Base-by-base conservation (phyloP, 30 jellyfish, hydroid and myxozoan genomes). In the Turritopsis dohrnii region DNA sequence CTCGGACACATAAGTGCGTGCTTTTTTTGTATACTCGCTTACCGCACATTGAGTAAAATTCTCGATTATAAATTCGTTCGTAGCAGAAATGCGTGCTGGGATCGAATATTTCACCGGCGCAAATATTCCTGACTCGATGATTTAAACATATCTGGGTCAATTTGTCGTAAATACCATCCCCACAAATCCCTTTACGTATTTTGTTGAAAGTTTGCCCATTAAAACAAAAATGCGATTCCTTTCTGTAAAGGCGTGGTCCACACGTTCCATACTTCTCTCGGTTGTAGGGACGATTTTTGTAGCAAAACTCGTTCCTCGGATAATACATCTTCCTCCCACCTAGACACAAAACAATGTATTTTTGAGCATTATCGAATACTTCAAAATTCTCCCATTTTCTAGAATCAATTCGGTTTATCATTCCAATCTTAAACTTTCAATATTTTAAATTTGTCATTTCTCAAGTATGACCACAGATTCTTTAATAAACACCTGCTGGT, bases 41-140 rank as follows among this genome's bases (percentile, higher is more conserved):
- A 20, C 85, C 85, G 29, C 85, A 77, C 71, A 77, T 29, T 1
- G 66, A 60, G 29, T 29, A 77, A 28, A 26, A 26, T 20, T 28
- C 71, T 19, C 71, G 66, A 18, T 60, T 77, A 52, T 77, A 77
- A 29, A 77, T 60, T 29, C 85, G 52, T 24, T 77, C 85, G 73
- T 29, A 53, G 28, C 85, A 77, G 29, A 77, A 77, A 29, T 77
- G 85, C 0, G 85, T 77, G 21, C 73, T 25, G 21, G 85, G 85
- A n/a, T 77, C 72, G 53, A 29, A 77, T 28, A 77, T 77, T 77
- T 77, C 85, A 1, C 85, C 85, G 16, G 73, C 85, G 29, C 85
- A 77, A 24, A 77, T 53, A 29, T 77, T 53, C n/a, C 71, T 77
- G 20, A 77, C 72, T 8, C 53, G 52, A 13, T 66, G 71, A 8